A percentile compares a stretch with the other conserved stretches of the same genome.
These are phyloP conservation scores for Drosophila yakuba DNA, from an alignment of 1,140 invertebrate genomes.

Conservation along the genomic window DNA sequence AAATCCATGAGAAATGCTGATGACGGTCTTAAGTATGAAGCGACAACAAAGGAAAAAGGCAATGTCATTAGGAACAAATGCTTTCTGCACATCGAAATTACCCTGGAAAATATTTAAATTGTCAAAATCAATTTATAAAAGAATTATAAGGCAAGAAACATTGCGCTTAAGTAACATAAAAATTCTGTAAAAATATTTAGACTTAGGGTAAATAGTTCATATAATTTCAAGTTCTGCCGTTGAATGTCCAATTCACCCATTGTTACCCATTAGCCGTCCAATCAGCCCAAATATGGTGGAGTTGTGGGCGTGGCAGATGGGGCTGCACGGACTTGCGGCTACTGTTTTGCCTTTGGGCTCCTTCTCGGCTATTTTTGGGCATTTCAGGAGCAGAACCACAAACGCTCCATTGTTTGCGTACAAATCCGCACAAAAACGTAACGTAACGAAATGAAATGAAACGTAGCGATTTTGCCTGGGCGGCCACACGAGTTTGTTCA, in stretches of 20 bases:
- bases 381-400: conserved; percentile 1
- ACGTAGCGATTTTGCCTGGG: conserved; percentile 11
- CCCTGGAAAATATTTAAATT: neutral
- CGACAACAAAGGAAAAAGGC: conserved; percentile 40
- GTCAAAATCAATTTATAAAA: too few species aligned
- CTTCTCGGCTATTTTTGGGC: conserved; percentile 45
- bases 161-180: too few species aligned
- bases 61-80: conserved; percentile 19
- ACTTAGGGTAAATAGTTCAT: fast-evolving
- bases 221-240: neutral
- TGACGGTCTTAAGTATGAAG: conserved; percentile 65
- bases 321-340: neutral
- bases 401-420: conserved; percentile 31
- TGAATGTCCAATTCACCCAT: neutral
- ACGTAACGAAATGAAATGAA: conserved; percentile 33
- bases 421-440: conserved; percentile 44
- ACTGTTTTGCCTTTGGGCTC: conserved; percentile 11
- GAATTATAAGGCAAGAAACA: too few species aligned
- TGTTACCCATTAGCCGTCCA: conserved; percentile 11
- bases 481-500: conserved; percentile 29
- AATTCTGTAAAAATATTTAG: too few species aligned
- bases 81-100: neutral
- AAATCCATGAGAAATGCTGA: conserved; percentile 69
- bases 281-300: conserved; percentile 24
- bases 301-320: conserved; percentile 15